Evolutionary conservation across 1,140 invertebrate genomes (phyloP), one percentile per base, ranked within the genome.

Genomic region (Neodiprion lecontei): DNA sequence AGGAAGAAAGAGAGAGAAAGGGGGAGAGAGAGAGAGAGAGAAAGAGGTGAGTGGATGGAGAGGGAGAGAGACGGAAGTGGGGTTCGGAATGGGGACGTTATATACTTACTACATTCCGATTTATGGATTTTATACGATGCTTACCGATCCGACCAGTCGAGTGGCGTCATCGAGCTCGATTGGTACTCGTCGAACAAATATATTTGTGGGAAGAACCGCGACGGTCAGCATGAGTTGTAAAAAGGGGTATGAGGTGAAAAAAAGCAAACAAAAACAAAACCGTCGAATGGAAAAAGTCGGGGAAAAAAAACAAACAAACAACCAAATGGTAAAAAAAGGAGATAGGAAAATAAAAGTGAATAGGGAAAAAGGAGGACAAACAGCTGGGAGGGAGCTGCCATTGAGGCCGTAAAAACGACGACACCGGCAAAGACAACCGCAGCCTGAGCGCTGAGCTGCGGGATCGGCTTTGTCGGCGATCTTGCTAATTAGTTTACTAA

Each of bases 401-500:
- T 28, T 61, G 53, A 61, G 53, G 53, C 53, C 48, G 70, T 78
- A 87, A 88, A 87, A 87, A 87, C 81, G 75, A 75, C 70, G 81
- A 76, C 83, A 61, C 53, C 53, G 53, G 53, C 53, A 61, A 9
- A 61, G 79, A 85, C 81, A 81, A 81, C 72, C 79, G 78, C 80
- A 76, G 80, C 67, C 69, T 73, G 72, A 76, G 75, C 74, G 74
- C 69, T 73, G 77, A 78, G 78, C 78, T 74, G 73, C 76, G 79
- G 76, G 80, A 79, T 82, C 77, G 78, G 86, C 87, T 88, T 88
- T 88, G 87, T 88, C 87, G 87, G 86, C 86, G 79, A 82, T 47
- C 77, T 79, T 83, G 85, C 86, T 89, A 88, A 89, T 89, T 88
- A 88, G 87, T 89, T 89, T 88, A 88, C 86, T 86, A 87, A 87